Base-by-base conservation (phyloP, 64 coral and sea anemone species). In the Montipora cactus region DNA sequence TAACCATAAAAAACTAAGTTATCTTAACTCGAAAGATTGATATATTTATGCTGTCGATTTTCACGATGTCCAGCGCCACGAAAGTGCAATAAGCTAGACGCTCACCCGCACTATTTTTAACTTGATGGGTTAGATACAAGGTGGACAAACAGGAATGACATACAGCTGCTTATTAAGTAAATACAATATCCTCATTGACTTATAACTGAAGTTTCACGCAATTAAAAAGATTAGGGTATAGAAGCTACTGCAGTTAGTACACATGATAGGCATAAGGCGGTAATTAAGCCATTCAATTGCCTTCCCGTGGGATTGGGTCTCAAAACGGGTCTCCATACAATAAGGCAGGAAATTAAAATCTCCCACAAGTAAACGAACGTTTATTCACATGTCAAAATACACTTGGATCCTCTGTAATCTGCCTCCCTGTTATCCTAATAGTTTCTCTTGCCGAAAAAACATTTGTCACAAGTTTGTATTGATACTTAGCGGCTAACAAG, bases 181-280 rank as follows among this genome's bases (percentile, higher is more conserved):
- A 86, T 47, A 72, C 82, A 50, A 86, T 86, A 86, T 86, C 19
- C 82, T 86, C 82, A 86, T 71, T 86, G 82, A 86, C 82, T 66
- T 86, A 86, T 86, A 86, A 86, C 82, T 86, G 82, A 86, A 86
- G 82, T 72, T 86, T 86, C 82, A 86, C 82, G 82, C 82, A 86
- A 86, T 86, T 86, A 86, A 86, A 86, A 86, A 86, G 82, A 86
- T 86, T 86, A 86, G 82, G 10, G 64, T 45, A 71, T 72, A 86
- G 82, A 86, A 86, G 70, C 70, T 72, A 83, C 82, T 49, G 64
- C 82, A 86, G 82, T 64, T 64, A 64, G 14, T 86, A 71, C 62
- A 48, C 64, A 72, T 86, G 62, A 86, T 86, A 46, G 82, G 82
- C 82, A 86, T 49, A 86, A 86, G 82, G 82, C 82, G 82, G 68